Evolutionary conservation across 2,888 invertebrate species (phyloP).

Genomic region (Frankliniella fusca): DNA sequence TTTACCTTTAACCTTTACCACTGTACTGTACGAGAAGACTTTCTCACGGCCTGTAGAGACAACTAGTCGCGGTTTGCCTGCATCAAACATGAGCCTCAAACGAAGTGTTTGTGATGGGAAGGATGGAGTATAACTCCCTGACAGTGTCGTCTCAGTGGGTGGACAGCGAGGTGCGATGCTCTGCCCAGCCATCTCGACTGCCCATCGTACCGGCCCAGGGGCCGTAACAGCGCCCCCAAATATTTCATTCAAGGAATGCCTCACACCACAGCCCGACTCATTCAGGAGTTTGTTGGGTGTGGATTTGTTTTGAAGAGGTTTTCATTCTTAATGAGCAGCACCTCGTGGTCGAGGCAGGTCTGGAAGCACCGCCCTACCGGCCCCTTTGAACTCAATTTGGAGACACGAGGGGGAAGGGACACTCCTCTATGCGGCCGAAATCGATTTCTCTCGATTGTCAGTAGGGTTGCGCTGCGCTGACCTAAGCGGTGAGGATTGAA

Average conservation of each 20-base stretch:
- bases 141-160: not conserved
- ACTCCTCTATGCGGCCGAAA: not conserved
- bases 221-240: constrained; percentile 18
- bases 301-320: constrained; percentile 22
- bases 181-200: not conserved
- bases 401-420: not conserved
- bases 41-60: no score
- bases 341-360: not conserved
- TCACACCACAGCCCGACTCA: not conserved
- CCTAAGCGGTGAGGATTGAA: no score
- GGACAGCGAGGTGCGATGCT: constrained; percentile 7
- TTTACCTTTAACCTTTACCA: no score
- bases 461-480: not conserved
- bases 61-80: no score
- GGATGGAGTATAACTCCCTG: no score
- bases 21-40: no score
- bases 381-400: not conserved
- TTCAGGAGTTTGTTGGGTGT: constrained; percentile 1
- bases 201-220: not conserved
- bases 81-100: no score
- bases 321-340: constrained; percentile 20
- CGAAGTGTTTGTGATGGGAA: no score
- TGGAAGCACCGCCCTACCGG: not conserved
- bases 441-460: not conserved
- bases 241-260: constrained; percentile 25